A percentile compares a stretch with the other conserved stretches of the same genome.
Evolutionary conservation across 1,140 invertebrate genomes (phyloP).

Genomic region (Conopomorpha cramerella): DNA sequence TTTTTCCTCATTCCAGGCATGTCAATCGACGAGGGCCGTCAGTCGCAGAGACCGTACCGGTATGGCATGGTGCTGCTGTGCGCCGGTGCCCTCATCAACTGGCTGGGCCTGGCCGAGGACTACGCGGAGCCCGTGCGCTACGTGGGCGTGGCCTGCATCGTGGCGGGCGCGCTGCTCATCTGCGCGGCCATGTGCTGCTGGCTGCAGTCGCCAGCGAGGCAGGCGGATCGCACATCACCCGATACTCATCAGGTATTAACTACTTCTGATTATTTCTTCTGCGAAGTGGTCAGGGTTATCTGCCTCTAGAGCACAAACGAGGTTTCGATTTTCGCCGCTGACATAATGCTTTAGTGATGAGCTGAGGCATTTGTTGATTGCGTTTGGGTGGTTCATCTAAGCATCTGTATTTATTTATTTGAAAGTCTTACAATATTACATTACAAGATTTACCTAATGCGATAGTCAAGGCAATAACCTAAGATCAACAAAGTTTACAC

Average conservation of each 20-base stretch:
- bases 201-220: constrained; percentile 66
- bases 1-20: constrained; percentile 61
- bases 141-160: constrained; percentile 75
- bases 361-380: no score
- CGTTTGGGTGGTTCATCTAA: no score
- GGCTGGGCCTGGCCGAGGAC: constrained; percentile 74
- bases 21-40: constrained; percentile 67
- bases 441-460: no score
- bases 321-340: no score
- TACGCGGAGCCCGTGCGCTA: constrained; percentile 74
- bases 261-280: no score
- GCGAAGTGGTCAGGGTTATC: no score
- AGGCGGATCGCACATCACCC: constrained; percentile 44
- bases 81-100: constrained; percentile 77
- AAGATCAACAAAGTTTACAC: no score
- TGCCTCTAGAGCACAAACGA: not conserved
- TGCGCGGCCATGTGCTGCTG: constrained; percentile 79
- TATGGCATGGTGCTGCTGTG: constrained; percentile 77
- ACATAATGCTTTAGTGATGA: no score
- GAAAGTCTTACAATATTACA: no score
- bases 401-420: no score
- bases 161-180: constrained; percentile 73
- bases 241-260: constrained; percentile 56
- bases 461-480: no score
- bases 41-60: constrained; percentile 70